Evolutionary conservation across 2,113 vertebrate genomes (phyloP).

Genomic region (Nicator chloris): DNA sequence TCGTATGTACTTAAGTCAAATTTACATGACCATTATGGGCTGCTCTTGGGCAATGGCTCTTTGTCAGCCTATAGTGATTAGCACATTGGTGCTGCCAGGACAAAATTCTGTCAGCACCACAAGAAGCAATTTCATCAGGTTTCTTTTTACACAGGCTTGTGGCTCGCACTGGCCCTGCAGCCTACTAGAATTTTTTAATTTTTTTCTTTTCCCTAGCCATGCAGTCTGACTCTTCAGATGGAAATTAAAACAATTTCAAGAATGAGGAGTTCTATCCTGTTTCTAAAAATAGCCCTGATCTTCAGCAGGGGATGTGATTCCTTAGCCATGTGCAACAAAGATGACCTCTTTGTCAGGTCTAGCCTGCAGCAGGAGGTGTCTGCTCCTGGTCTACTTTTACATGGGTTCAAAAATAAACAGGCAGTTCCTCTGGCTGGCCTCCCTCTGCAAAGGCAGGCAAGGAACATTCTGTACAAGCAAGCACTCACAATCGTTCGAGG

Average conservation of each 20-base stretch:
- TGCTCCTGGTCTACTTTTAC: conserved; percentile 61
- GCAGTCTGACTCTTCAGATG: conserved; percentile 56
- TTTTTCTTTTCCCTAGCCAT: neutral
- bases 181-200: neutral
- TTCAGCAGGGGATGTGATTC: conserved; percentile 53
- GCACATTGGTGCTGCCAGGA: conserved; percentile 35
- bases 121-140: conserved; percentile 54
- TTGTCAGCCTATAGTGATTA: conserved; percentile 61
- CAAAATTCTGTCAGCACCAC: conserved; percentile 58
- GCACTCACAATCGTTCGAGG: neutral
- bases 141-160: conserved; percentile 53
- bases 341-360: conserved; percentile 72
- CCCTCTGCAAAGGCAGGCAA: conserved; percentile 43
- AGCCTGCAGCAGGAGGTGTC: conserved; percentile 62
- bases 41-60: conserved; percentile 48
- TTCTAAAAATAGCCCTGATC: conserved; percentile 67
- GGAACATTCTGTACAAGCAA: conserved; percentile 64
- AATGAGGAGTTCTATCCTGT: conserved; percentile 64
- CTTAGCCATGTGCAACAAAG: conserved; percentile 65
- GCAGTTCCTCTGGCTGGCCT: conserved; percentile 54
- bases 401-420: conserved; percentile 67
- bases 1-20: conserved; percentile 67
- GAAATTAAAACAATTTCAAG: conserved; percentile 72
- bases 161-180: conserved; percentile 24
- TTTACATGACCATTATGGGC: conserved; percentile 61